Evolutionary conservation across 2,888 invertebrate genomes (phyloP).

Genomic region (Megamerina dolium): DNA sequence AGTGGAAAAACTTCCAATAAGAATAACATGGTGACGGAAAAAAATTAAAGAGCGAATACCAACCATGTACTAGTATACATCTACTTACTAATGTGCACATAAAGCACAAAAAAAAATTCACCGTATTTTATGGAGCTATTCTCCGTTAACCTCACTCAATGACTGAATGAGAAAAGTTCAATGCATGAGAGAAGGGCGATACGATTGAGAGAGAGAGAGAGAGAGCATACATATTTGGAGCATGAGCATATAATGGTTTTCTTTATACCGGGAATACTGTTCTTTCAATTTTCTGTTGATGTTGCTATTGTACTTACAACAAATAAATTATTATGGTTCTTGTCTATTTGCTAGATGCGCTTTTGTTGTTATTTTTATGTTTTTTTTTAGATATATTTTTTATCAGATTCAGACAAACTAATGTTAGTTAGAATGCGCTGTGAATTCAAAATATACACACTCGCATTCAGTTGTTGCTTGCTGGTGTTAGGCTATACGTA

Average conservation of each 20-base stretch:
- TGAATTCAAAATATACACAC: not conserved
- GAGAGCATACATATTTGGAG: conserved; percentile 3
- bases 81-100: too few relatives aligned
- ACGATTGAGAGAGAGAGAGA: not conserved
- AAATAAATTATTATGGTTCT: too few relatives aligned
- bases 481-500: too few relatives aligned
- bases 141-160: conserved; percentile 5
- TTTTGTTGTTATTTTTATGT: conserved; percentile 4
- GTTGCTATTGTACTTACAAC: too few relatives aligned
- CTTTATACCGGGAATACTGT: too few relatives aligned
- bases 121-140: conserved; percentile 9
- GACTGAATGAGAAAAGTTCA: not conserved
- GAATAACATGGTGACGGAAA: not conserved
- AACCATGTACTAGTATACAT: too few relatives aligned
- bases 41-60: too few relatives aligned
- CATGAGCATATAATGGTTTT: too few relatives aligned
- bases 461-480: too few relatives aligned
- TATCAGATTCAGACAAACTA: conserved; percentile 22
- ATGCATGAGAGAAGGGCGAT: not conserved
- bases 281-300: too few relatives aligned
- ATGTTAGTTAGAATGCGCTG: conserved; percentile 12
- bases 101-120: too few relatives aligned
- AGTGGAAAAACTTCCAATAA: conserved; percentile 15
- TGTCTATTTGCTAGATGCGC: too few relatives aligned
- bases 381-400: conserved; percentile 13